Base-by-base conservation (phyloP, 2,888 invertebrate species). In the Lumbricus terrestris region DNA sequence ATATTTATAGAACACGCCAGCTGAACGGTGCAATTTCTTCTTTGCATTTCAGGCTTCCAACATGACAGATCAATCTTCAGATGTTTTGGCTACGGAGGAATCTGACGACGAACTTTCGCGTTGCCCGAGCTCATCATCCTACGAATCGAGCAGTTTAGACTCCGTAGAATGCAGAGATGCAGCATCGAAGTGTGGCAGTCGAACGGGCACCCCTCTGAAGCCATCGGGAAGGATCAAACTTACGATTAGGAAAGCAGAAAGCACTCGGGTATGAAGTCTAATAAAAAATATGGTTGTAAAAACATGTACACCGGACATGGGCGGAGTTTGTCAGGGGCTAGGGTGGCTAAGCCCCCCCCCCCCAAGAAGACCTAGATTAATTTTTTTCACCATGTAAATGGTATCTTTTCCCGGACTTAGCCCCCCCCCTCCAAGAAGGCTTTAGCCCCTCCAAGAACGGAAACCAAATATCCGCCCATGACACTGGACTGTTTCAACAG, bases 21-120 rank as follows among this genome's bases (percentile, higher is more conserved):
- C 69, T 16, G 69, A 69, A 69, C n/a, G 13, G n/a, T 11, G n/a
- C 29, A 29, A 11, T 69, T 69, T 29, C 69, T 69, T n/a, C 11
- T 69, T 69, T 69, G 69, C n/a, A 69, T 69, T 69, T 69, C 69
- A 69, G 69, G 69, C 69, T 69, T 69, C 69, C 69, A 69, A 69
- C 69, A 69, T 69, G 69, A 69, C 69, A 69, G 69, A 69, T n/a
- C 69, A 69, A n/a, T 69, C 29, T 69, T 29, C 69, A 69, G 8
- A 69, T 69, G 69, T 69, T 69, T 69, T 69, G 29, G 69, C 69
- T 69, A 29, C n/a, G 13, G 69, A 69, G 29, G 69, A 69, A 69
- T 69, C 69, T 69, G 69, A 69, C 16, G 69, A n/a, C 13, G 69
- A 69, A 69, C 69, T 69, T n/a, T 69, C 69, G n/a, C 11, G 29